Base-by-base conservation (phyloP, 2,113 vertebrate species). In the Indicator maculatus region DNA sequence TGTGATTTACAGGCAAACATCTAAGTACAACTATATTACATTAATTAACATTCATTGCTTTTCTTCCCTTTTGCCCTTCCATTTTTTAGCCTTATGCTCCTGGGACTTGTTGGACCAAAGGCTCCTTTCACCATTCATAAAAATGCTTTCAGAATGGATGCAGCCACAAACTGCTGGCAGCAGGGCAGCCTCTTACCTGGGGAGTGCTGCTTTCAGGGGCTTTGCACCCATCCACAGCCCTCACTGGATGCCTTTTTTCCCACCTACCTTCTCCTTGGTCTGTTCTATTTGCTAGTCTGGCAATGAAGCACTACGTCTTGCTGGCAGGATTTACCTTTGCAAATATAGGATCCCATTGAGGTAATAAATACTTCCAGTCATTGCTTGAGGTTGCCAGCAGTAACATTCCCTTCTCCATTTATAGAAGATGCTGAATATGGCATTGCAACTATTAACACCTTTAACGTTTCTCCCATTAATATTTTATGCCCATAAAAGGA, bases 341-440 rank as follows among this genome's bases (percentile, higher is more conserved):
- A 89, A 95, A 94, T 75, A 77, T 38, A 93, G 78, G 79, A 93
- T 96, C 95, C 89, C 16, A 0, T 60, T 80, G 89, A 83, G 85
- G 87, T 79, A 89, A 71, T 89, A 85, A 93, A 88, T 89, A 67
- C 52, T 93, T 91, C 81, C 47, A 11, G 13, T 67, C 84, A 10
- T 59, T 94, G 93, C 81, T 74, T 50, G 18, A 39, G 39, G 65
- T 93, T 96, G 93, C 91, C 93, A 95, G 92, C 84, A 83, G 75
- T 83, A 91, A 95, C 74, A 87, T 93, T 94, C 79, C 74, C 72
- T 85, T 91, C n/a, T 53, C 73, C 33, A 1, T 92, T 96, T 93
- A 86, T 26, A 80, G 75, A 52, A 77, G 75, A 83, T 74, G 69
- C 69, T 91, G 91, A 69, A 83, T 85, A 24, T 77, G 91, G 55